A percentile compares a stretch with the other conserved stretches of the same genome.
These are phyloP conservation scores for Hiodon alosoides DNA, from an alignment of 2,113 vertebrate species.

Conservation along the genomic window DNA sequence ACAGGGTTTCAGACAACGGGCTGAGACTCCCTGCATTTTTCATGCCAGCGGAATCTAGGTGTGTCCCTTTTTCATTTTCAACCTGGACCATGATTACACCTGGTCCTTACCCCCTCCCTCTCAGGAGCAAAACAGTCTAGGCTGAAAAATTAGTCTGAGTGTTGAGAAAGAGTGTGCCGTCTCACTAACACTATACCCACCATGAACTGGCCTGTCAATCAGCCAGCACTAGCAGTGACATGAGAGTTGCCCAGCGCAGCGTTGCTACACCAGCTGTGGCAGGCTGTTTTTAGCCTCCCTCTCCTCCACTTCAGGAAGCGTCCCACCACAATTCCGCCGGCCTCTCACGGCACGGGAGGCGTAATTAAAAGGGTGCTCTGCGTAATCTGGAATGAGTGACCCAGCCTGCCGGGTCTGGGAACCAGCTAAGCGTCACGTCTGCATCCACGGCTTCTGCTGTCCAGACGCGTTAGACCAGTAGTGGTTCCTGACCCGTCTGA, in stretches of 20 bases:
- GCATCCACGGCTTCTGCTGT: neutral
- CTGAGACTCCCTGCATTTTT: too few relatives aligned
- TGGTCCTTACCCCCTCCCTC: neutral
- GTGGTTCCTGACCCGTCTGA: too few relatives aligned
- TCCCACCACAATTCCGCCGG: slow-evolving; percentile 52
- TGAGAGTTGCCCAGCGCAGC: slow-evolving; percentile 4
- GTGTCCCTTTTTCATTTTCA: too few relatives aligned
- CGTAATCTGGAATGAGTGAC: slow-evolving; percentile 52
- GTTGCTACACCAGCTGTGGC: slow-evolving; percentile 46
- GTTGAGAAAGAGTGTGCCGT: neutral
- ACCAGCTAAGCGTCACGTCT: neutral
- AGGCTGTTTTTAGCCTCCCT: slow-evolving; percentile 57
- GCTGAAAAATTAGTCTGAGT: too few relatives aligned
- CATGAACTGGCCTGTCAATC: neutral
- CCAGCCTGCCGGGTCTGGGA: slow-evolving; percentile 22
- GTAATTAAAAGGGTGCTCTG: slow-evolving; percentile 60
- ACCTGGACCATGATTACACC: too few relatives aligned
- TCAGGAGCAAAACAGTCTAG: neutral
- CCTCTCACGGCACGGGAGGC: slow-evolving; percentile 41
- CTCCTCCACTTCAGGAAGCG: slow-evolving; percentile 53
- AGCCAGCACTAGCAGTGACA: neutral
- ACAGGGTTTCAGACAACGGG: too few relatives aligned
- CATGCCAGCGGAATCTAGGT: too few relatives aligned
- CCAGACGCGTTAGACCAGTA: neutral
- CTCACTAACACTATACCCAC: too few relatives aligned